phyloP scores from a whole-genome alignment of 2,888 invertebrate genomes.

The Drosophila suboccidentalis region DNA sequence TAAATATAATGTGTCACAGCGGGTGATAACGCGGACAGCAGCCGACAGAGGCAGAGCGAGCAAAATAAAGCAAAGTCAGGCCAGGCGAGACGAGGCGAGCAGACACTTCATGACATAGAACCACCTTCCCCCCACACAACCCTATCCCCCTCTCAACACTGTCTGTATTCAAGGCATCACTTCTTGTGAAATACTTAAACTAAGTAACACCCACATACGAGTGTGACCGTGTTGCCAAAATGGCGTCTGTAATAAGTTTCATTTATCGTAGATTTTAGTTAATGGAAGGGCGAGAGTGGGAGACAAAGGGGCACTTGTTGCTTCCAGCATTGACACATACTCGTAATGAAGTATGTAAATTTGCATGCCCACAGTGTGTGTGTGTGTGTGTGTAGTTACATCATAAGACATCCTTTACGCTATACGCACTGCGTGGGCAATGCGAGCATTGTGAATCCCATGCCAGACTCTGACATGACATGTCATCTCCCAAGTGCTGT shows the following conservation, averaged over 20 bases:
- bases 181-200: constrained; percentile 52
- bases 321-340: constrained; percentile 16
- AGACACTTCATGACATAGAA: constrained; percentile 64
- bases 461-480: constrained; percentile 22
- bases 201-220: constrained; percentile 37
- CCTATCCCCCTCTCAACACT: background rate
- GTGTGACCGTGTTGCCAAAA: constrained; percentile 46
- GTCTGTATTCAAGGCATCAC: constrained; percentile 14
- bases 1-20: constrained; percentile 80
- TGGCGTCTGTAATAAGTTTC: constrained; percentile 57
- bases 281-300: constrained; percentile 16
- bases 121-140: constrained; percentile 3
- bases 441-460: background rate
- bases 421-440: constrained; percentile 23
- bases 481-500: constrained; percentile 64
- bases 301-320: constrained; percentile 59
- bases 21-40: constrained; percentile 71
- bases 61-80: constrained; percentile 58
- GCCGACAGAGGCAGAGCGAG: constrained; percentile 20
- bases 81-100: constrained; percentile 38
- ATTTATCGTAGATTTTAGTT: constrained; percentile 35
- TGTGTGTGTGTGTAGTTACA: constrained; percentile 34
- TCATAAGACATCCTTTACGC: constrained; percentile 18
- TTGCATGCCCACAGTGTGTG: constrained; percentile 29
- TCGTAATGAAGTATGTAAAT: constrained; percentile 23